A percentile compares a stretch with the other conserved stretches of the same genome.
phyloP scores from a whole-genome alignment of 2,113 vertebrate species.

The Prolemur simus region DNA sequence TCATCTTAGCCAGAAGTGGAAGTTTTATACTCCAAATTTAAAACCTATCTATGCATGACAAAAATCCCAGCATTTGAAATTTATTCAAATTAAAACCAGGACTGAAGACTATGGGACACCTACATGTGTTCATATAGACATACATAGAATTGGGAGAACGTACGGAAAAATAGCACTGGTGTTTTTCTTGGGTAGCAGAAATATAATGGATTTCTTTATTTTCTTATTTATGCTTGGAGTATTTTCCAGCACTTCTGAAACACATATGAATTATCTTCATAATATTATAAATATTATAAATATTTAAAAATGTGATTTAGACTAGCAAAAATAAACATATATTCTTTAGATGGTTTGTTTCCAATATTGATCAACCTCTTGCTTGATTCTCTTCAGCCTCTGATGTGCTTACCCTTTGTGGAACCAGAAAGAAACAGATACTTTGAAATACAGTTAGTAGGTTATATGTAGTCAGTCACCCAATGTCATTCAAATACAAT shows the following conservation, averaged over 20 bases:
- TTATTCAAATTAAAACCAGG: neutral
- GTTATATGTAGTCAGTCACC: neutral
- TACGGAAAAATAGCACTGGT: neutral
- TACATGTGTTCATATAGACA: neutral
- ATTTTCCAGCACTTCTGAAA: neutral
- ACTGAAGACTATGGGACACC: neutral
- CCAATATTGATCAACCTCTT: neutral
- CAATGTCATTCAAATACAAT: neutral
- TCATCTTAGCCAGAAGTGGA: neutral
- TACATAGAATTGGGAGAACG: neutral
- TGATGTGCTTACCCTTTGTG: neutral
- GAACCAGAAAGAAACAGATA: slow-evolving; percentile 3
- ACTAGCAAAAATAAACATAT: neutral
- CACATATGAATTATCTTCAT: neutral
- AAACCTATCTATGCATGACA: neutral
- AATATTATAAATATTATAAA: neutral
- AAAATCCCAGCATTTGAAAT: neutral
- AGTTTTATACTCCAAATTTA: neutral
- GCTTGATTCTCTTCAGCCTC: neutral
- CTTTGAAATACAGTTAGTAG: neutral
- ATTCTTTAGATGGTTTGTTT: neutral
- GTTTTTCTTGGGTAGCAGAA: neutral
- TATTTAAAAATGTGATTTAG: neutral
- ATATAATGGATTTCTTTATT: neutral
- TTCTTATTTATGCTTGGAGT: neutral